Evolutionary conservation across 1,140 invertebrate genomes (phyloP).

Genomic region (Trichoplusia ni): DNA sequence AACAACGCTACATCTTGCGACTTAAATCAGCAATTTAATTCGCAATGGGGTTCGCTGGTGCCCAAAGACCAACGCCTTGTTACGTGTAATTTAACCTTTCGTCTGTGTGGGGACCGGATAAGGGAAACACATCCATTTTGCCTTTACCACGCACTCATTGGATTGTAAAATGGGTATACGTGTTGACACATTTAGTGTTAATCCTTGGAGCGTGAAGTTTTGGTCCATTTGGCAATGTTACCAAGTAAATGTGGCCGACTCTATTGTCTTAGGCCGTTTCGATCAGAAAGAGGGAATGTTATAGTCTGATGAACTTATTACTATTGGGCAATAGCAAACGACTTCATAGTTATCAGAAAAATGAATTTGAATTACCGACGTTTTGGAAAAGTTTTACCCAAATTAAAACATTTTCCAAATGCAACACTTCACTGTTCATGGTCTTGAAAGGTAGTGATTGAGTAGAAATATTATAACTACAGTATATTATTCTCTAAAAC

Average conservation of each 20-base stretch:
- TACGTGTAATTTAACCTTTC: conserved; percentile 38
- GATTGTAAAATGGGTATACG: conserved; percentile 10
- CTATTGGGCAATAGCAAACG: no score
- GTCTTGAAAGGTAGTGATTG: no score
- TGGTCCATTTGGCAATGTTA: not conserved
- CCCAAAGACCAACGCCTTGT: conserved; percentile 31
- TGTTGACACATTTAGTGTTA: conserved; percentile 20
- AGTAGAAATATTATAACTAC: no score
- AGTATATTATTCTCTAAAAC: no score
- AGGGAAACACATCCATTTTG: conserved; percentile 11
- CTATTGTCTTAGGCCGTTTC: no score
- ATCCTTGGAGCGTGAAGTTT: not conserved
- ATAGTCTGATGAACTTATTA: no score
- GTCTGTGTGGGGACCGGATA: conserved; percentile 16
- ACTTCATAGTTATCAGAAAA: no score
- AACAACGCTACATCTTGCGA: not conserved
- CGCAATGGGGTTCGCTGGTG: conserved; percentile 7
- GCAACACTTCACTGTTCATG: no score
- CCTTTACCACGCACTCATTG: conserved; percentile 16
- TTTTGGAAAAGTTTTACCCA: no score
- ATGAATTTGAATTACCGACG: no score
- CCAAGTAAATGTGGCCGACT: not conserved
- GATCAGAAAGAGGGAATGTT: no score
- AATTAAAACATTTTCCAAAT: no score
- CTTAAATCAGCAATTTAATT: not conserved